A percentile compares a stretch with the other conserved stretches of the same genome.
Conservation (phyloP, 2,888 invertebrate species). For the Scaptomyza cyrtandrae region DNA sequence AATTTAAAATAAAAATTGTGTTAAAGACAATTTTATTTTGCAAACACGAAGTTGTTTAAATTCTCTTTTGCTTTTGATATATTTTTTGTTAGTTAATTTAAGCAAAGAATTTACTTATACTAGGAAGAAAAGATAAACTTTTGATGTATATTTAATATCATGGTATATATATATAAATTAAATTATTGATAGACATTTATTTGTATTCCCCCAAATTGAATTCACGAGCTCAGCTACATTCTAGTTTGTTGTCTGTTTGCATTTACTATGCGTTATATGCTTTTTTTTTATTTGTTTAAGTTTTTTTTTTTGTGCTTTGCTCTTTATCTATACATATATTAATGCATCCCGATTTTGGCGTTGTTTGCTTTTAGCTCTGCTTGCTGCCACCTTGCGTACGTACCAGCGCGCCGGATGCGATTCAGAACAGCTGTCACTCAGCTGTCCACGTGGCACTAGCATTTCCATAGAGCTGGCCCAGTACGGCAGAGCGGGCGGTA, state of each 20-base stretch:
- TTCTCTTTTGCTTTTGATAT: not conserved
- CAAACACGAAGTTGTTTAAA: not conserved
- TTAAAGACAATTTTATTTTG: not conserved
- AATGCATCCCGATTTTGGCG: conserved; percentile 47
- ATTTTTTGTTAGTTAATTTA: not conserved
- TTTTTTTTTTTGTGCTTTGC: conserved; percentile 27
- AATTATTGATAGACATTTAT: not conserved
- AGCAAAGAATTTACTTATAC: not conserved
- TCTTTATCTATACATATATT: conserved; percentile 40
- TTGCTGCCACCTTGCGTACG: conserved; percentile 95
- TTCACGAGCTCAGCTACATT: conserved; percentile 8
- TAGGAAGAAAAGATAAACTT: not conserved
- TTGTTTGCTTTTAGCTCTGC: conserved; percentile 88
- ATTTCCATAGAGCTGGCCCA: conserved; percentile 96
- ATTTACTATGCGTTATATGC: conserved; percentile 37
- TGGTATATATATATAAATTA: not conserved
- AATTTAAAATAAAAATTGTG: not conserved
- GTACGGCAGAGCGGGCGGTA: conserved; percentile 88
- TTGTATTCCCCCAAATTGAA: not conserved
- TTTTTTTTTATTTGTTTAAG: not conserved
- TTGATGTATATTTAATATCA: not conserved
- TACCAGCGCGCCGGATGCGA: conserved; percentile 97
- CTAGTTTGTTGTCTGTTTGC: conserved; percentile 24
- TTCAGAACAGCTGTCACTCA: conserved; percentile 93
- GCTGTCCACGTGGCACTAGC: conserved; percentile 95